Conservation (phyloP, 2,113 vertebrate genomes). For the Rhombomys opimus region DNA sequence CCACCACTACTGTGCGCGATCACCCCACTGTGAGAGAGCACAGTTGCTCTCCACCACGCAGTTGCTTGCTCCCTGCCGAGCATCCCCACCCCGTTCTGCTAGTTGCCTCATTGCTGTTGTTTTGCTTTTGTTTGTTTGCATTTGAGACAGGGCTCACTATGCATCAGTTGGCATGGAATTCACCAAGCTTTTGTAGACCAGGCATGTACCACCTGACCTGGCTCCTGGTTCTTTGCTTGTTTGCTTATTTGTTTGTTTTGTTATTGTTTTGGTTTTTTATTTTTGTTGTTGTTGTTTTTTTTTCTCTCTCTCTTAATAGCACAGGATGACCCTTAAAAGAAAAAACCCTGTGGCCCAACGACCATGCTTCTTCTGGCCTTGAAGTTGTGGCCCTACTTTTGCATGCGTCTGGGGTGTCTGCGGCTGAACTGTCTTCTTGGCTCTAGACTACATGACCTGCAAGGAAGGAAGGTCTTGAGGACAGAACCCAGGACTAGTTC, state of each 20-base stretch:
- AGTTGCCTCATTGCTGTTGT: background rate
- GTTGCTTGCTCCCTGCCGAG: background rate
- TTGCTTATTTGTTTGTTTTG: background rate
- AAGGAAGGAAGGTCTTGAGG: background rate
- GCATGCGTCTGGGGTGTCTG: background rate
- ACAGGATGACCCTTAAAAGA: background rate
- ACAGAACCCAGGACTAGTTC: background rate
- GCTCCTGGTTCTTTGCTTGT: background rate
- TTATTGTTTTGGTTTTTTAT: no score
- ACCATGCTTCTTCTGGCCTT: background rate
- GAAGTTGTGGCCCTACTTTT: background rate
- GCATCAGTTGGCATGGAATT: background rate
- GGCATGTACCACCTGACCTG: background rate
- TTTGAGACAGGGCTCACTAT: background rate
- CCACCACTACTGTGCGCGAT: background rate
- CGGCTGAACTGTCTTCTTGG: background rate
- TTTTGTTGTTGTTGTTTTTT: no score
- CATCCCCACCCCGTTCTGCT: background rate
- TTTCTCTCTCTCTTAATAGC: background rate
- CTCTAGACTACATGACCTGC: background rate
- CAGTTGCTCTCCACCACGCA: background rate
- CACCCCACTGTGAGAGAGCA: background rate
- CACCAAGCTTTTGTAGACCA: background rate
- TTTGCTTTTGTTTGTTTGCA: background rate
- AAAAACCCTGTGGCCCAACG: background rate